A percentile compares a stretch with the other conserved stretches of the same genome.
phyloP scores from a whole-genome alignment of 2,888 invertebrate species.

The Neelides folsomi region DNA sequence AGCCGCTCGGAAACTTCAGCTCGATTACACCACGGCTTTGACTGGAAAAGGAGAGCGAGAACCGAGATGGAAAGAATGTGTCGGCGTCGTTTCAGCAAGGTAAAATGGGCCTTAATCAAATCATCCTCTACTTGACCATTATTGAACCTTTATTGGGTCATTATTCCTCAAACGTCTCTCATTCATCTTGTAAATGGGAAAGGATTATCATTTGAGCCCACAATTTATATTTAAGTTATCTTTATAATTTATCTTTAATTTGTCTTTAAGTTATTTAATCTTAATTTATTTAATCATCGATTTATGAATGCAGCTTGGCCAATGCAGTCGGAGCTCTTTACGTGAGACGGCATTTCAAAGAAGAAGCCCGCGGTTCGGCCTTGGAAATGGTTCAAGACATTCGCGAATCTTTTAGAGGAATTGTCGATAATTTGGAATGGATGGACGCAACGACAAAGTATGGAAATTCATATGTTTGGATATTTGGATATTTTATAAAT shows the following conservation, averaged over 20 bases:
- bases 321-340: conserved; percentile 59
- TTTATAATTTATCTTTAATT: no score
- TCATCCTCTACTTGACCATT: no score
- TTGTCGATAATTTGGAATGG: conserved; percentile 67
- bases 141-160: no score
- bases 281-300: neutral
- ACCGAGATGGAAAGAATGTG: conserved; percentile 83
- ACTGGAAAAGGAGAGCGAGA: conserved; percentile 73
- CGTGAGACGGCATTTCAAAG: conserved; percentile 73
- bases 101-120: neutral
- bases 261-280: no score
- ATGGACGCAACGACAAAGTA: conserved; percentile 70
- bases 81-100: conserved; percentile 42
- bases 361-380: conserved; percentile 67
- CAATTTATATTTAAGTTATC: no score
- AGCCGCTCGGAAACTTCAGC: conserved; percentile 58
- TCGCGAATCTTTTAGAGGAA: conserved; percentile 63
- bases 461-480: no score
- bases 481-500: no score
- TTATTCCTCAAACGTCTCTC: no score
- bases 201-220: no score
- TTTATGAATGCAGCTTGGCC: conserved; percentile 35
- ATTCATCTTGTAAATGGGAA: no score
- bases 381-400: conserved; percentile 79
- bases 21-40: conserved; percentile 65